Conservation (phyloP, 2,888 invertebrate genomes). For the Crepidodera aurea region DNA sequence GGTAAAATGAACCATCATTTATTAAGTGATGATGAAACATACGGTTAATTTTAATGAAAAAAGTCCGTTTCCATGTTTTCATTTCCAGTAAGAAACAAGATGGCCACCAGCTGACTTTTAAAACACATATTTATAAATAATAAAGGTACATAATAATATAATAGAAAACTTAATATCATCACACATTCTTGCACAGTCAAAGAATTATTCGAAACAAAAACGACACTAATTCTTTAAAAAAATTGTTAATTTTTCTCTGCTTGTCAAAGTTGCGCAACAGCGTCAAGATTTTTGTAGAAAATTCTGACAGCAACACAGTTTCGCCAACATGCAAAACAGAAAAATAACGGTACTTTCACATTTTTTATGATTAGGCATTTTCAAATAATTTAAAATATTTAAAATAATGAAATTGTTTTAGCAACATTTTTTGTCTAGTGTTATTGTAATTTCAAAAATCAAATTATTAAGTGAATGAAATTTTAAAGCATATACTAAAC, state of each 20-base stretch:
- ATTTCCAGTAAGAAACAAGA: conserved; percentile 57
- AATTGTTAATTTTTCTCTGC: conserved; percentile 38
- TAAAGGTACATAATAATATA: conserved; percentile 28
- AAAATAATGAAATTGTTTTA: too few species aligned
- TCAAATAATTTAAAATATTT: too few species aligned
- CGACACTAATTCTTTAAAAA: conserved; percentile 31
- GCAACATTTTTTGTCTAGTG: too few species aligned
- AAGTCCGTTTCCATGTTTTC: conserved; percentile 59
- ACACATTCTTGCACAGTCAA: conserved; percentile 38
- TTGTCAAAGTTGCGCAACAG: conserved; percentile 59
- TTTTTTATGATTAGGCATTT: too few species aligned
- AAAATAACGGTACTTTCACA: conserved; percentile 31
- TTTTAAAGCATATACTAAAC: too few species aligned
- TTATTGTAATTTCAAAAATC: too few species aligned
- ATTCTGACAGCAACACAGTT: conserved; percentile 32
- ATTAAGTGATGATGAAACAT: conserved; percentile 41
- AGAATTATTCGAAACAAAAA: conserved; percentile 26
- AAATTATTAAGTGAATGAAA: too few species aligned
- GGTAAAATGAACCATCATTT: conserved; percentile 40
- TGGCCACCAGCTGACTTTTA: conserved; percentile 58
- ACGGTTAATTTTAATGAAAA: conserved; percentile 41
- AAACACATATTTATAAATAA: conserved; percentile 43
- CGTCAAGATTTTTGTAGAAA: conserved; percentile 45
- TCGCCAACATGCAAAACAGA: conserved; percentile 16
- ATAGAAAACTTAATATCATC: conserved; percentile 34